Percentiles rank a stretch among this genome's conserved stretches.
phyloP scores from a whole-genome alignment of 2,888 invertebrate genomes.

The Synanthedon andrenaeformis region DNA sequence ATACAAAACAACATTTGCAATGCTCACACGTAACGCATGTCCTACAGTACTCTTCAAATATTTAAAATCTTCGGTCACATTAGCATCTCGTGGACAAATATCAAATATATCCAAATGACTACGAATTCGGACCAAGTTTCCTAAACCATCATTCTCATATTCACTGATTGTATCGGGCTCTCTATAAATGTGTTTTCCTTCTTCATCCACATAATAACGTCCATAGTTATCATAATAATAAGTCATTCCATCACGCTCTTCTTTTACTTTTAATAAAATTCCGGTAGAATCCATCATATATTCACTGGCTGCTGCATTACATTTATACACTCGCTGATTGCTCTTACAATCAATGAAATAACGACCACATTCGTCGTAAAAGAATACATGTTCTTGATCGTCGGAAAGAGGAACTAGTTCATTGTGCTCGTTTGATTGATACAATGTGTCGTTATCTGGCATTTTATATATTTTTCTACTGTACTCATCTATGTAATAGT shows the following conservation, averaged over 20 bases:
- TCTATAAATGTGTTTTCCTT: slow-evolving; percentile 54
- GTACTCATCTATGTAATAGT: slow-evolving; percentile 44
- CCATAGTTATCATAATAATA: slow-evolving; percentile 57
- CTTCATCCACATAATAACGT: slow-evolving; percentile 45
- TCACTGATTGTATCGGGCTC: slow-evolving; percentile 48
- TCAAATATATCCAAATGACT: slow-evolving; percentile 44
- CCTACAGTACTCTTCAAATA: slow-evolving; percentile 52
- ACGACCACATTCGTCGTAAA: slow-evolving; percentile 57
- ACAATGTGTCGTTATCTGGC: slow-evolving; percentile 31
- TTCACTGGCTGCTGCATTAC: slow-evolving; percentile 46
- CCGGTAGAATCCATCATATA: slow-evolving; percentile 57
- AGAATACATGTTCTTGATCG: slow-evolving; percentile 43
- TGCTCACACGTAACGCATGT: slow-evolving; percentile 43
- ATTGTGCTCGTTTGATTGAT: slow-evolving; percentile 48
- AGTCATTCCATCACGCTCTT: slow-evolving; percentile 39
- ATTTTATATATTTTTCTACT: slow-evolving; percentile 53
- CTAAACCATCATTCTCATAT: slow-evolving; percentile 60
- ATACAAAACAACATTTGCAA: slow-evolving; percentile 46
- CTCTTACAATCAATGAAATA: slow-evolving; percentile 42
- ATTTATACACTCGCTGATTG: slow-evolving; percentile 51
- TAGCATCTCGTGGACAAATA: slow-evolving; percentile 44
- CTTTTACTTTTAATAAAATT: slow-evolving; percentile 45
- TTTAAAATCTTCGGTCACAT: slow-evolving; percentile 52
- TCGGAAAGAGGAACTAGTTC: slow-evolving; percentile 47
- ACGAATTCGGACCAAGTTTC: slow-evolving; percentile 56